Evolutionary conservation across 1,140 invertebrate genomes (phyloP), one percentile per base, ranked within the genome.

Genomic region (Zaprionus gabonicus): DNA sequence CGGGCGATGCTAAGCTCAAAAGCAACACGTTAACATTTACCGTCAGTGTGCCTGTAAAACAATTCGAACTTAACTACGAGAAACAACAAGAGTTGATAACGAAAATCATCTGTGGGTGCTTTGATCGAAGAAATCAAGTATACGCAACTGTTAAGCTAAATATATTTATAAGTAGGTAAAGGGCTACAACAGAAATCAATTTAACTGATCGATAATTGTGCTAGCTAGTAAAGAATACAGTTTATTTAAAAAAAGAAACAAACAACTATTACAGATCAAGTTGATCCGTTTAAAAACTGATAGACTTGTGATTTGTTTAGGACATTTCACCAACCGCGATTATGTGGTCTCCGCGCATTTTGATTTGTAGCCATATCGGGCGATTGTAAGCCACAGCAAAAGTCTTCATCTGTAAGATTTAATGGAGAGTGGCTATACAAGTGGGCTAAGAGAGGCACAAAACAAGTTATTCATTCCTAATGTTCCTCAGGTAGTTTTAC

Each of bases 11-110:
- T 93, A 98, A 95, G 94, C 97, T 98, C 92, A 98, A 95, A 82
- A 98, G 95, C 93, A 98, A 94, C 75, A 98, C 97, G 93, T 97
- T 98, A 92, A 98, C 97, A 93, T 98, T 98, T 67, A 98, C 97
- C 78, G 96, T 96, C 92, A 98, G 95, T 83, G 97, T 96, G 93
- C 96, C 97, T 97, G 94, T 87, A 96, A 71, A 58, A 76, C 36
- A 27, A 56, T 46, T 49, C 12, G 69, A 57, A 51, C 2, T 49
- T 20, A 31, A 51, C 55, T 17, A 0, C 1, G 15, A 34, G 15
- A 28, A 17, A 7, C 7, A 13, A 58, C 17, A 13, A 13, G 1
- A 34, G 44, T 60, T 38, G 20, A 41, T 44, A 60, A 7, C 2
- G 5, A 63, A 36, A 27, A 10, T 63, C 46, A 27, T 36, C 17